Base-by-base conservation (phyloP, 2,888 invertebrate species). In the Palloptera scutellata region DNA sequence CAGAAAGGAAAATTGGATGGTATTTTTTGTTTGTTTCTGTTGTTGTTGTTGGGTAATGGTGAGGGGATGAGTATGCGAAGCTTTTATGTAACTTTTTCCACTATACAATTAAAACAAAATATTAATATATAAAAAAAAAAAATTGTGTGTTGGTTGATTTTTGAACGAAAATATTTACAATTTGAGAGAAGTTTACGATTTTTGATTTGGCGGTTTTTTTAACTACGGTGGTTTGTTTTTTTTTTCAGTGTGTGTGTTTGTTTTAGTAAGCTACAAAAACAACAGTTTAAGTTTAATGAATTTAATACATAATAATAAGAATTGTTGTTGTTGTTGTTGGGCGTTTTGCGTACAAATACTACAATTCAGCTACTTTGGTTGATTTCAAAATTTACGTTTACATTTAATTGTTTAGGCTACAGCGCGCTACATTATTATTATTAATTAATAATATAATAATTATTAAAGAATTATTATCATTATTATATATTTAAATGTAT, bases 11-110 rank as follows among this genome's bases (percentile, higher is more conserved):
- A 61, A 51, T 13, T 48, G 60, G 66, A 62, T 61, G 66, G 58
- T 52, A 17, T 51, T 52, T 62, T 60, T 42, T 62, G 61, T 20
- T 19, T 51, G 52, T 67, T 62, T 57, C 57, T 45, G 48, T 61
- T 65, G 20, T 61, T 66, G 45, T 53, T 57, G 15, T 65, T 62
- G 59, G 59, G 54, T 54, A 55, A 57, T 60, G 74, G 73, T 75
- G 74, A 72, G 73, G 74, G 71, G 76, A 81, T 81, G 81, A 80
- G 76, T 79, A 80, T 79, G 81, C 79, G 72, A 81, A 82, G 81
- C 80, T 74, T 75, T 77, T 77, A 75, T 80, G 76, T 77, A 30
- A 30, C 30, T 30, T 30, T 30, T 30, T 30, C 30, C 30, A 30
- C 30, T 53, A 15, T 15, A 53, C 19, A 53, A 48, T 15, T n/a